Conservation (phyloP, 2,113 vertebrate genomes). For the Sitta europaea region DNA sequence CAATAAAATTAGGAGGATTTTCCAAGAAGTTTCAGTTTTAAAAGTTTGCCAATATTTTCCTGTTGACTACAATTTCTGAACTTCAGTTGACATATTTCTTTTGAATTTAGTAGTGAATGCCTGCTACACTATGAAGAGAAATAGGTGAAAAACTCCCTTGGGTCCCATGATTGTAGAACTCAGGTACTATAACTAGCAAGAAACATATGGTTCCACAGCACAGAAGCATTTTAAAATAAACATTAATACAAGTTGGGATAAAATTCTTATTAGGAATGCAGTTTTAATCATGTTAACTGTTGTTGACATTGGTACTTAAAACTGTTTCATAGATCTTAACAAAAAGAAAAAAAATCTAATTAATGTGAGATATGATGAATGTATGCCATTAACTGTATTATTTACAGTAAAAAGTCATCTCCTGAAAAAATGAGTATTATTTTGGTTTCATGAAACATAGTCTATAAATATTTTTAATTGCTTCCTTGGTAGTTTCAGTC, state of each 20-base stretch:
- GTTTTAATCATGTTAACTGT: conserved; percentile 74
- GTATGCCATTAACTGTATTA: conserved; percentile 53
- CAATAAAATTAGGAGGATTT: not conserved
- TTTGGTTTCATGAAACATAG: conserved; percentile 57
- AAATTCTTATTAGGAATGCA: conserved; percentile 69
- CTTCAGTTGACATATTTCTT: conserved; percentile 60
- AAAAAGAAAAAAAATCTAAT: conserved; percentile 54
- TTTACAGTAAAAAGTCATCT: conserved; percentile 66
- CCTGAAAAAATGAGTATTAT: conserved; percentile 37
- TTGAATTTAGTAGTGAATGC: conserved; percentile 47
- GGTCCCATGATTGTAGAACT: conserved; percentile 56
- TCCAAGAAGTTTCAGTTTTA: conserved; percentile 4
- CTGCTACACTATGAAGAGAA: conserved; percentile 58
- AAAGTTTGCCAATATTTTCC: conserved; percentile 33
- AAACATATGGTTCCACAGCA: conserved; percentile 72
- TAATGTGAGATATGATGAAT: conserved; percentile 61
- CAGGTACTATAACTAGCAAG: conserved; percentile 50
- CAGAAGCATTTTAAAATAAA: conserved; percentile 74
- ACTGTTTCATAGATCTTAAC: conserved; percentile 55
- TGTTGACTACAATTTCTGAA: conserved; percentile 15
- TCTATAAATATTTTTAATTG: conserved; percentile 70
- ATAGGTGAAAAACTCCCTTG: conserved; percentile 60
- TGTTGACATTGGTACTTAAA: conserved; percentile 70
- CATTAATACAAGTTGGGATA: conserved; percentile 69
- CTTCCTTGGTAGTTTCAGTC: conserved; percentile 59